Evolutionary conservation across 2,888 invertebrate species (phyloP).

Genomic region (Chromoteleia sp.): DNA sequence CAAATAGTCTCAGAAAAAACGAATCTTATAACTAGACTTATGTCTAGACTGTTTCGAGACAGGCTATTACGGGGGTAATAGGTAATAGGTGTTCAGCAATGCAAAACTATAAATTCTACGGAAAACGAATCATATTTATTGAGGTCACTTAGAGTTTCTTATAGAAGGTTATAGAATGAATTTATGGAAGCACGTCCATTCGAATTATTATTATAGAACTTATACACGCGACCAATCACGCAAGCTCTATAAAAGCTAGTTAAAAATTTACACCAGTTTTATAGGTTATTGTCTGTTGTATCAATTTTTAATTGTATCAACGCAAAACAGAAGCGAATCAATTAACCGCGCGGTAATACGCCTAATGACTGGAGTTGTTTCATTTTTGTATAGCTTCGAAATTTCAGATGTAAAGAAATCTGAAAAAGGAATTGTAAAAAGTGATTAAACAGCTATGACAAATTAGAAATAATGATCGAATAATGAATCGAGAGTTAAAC

Average conservation of each 20-base stretch:
- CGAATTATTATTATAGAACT: neutral
- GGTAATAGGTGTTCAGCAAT: slow-evolving; percentile 12
- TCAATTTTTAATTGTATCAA: slow-evolving; percentile 1
- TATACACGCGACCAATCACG: neutral
- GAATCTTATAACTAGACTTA: slow-evolving; percentile 12
- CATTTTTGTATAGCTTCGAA: too few relatives aligned
- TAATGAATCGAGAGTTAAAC: too few relatives aligned
- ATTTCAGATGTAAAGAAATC: too few relatives aligned
- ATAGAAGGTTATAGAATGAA: slow-evolving; percentile 9
- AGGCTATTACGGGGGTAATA: slow-evolving; percentile 4
- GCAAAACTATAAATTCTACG: neutral
- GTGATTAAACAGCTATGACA: too few relatives aligned
- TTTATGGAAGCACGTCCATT: neutral
- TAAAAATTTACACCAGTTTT: slow-evolving; percentile 9
- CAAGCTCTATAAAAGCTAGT: neutral
- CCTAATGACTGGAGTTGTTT: too few relatives aligned
- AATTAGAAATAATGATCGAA: too few relatives aligned
- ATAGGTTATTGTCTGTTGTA: slow-evolving; percentile 12
- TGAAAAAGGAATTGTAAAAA: too few relatives aligned
- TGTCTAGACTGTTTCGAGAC: slow-evolving; percentile 14
- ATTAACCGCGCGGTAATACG: too few relatives aligned
- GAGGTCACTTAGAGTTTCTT: slow-evolving; percentile 13
- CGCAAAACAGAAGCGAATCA: too few relatives aligned
- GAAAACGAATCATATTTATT: neutral
- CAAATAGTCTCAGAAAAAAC: slow-evolving; percentile 6